These are phyloP conservation scores for Dermatemys mawii DNA, from an alignment of 2,113 vertebrate species.

Conservation along the genomic window DNA sequence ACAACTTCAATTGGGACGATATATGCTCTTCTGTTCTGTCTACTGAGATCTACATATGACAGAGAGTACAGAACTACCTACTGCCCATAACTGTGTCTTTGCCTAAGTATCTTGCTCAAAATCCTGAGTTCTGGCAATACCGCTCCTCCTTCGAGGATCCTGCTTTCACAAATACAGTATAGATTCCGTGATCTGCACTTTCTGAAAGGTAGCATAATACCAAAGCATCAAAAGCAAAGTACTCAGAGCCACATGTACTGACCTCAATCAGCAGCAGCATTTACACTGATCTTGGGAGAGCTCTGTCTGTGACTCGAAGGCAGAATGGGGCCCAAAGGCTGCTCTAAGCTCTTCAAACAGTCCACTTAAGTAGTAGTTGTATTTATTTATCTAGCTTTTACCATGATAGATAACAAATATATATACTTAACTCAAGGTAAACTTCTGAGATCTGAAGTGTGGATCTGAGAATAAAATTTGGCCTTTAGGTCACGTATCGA, in stretches of 20 bases:
- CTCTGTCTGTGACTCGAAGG: not conserved
- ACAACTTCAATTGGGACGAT: not conserved
- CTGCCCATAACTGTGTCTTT: not conserved
- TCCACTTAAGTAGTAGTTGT: not conserved
- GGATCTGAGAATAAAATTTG: slow-evolving; percentile 2
- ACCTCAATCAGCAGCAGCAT: not conserved
- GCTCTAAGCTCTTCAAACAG: not conserved
- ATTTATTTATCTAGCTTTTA: not conserved
- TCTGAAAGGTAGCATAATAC: rapidly evolving
- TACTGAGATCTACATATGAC: not conserved
- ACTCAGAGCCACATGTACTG: not conserved
- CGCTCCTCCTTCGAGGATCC: not conserved
- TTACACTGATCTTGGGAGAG: not conserved
- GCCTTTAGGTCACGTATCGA: not conserved
- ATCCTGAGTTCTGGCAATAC: not conserved
- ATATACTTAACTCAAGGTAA: not conserved
- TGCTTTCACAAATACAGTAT: rapidly evolving
- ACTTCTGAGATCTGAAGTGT: not conserved
- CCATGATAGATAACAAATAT: not conserved
- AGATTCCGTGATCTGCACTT: not conserved
- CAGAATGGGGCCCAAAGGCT: not conserved
- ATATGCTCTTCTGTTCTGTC: rapidly evolving
- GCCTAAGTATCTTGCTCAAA: not conserved
- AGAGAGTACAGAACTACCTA: not conserved
- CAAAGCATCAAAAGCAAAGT: not conserved